Base-by-base conservation (phyloP, 2,113 vertebrate species). In the Apaloderma vittatum region DNA sequence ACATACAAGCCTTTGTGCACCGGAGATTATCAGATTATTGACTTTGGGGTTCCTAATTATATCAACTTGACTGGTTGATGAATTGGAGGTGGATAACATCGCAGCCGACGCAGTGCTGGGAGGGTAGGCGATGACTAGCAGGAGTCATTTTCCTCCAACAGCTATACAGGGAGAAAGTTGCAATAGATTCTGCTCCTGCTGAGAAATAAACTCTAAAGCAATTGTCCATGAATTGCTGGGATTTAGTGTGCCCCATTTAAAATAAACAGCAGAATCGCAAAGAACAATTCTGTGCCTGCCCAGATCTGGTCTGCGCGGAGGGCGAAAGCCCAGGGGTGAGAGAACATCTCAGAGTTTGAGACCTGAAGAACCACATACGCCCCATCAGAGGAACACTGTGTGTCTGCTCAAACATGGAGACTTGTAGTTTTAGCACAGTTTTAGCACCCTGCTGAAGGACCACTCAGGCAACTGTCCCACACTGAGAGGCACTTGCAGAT, bases 11-110 rank as follows among this genome's bases (percentile, higher is more conserved):
- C 68, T 96, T 88, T 91, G 49, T 88, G 58, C 59, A 88, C 20
- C 85, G 77, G 63, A 95, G 89, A 97, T 95, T 95, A 97, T 95
- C 72, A 86, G 93, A 95, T 96, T 97, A 94, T 77, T 95, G 95
- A 96, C 94, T 90, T 86, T 93, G 93, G 68, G 77, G 85, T 88
- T 94, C 88, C 93, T 94, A 97, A 96, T 92, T 94, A 62, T 71
- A 94, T 93, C 61, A 74, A 15, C 95, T 74, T 93, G 85, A 87
- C 95, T 94, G 77, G 86, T 11, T 95, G 91, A 95, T 97, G 96
- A 97, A 96, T 87, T 62, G 95, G 83, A 88, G 54, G 71, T 85
- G 88, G 83, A 86, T 48, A 48, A 68, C 76, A 54, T 20, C n/a
- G 7, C n/a, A 72, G 43, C 58, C 9, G 0, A 91, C 5, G 23